phyloP scores from a whole-genome alignment of 1,140 invertebrate species.

The Theocolax elegans region DNA sequence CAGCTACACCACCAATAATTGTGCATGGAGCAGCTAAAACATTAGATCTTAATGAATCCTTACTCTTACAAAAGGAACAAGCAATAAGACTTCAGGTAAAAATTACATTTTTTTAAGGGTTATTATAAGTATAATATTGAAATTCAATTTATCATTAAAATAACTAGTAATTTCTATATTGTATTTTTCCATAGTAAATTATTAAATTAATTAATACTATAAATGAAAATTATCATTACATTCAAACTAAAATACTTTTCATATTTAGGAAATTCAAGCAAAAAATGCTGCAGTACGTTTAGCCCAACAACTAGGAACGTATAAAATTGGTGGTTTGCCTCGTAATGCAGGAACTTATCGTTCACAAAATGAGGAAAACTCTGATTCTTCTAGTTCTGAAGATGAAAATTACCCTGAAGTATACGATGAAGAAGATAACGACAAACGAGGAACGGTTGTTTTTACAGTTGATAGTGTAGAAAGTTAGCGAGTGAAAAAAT shows the following conservation, averaged over 20 bases:
- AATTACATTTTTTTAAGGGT: constrained; percentile 13
- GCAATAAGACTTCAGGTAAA: constrained; percentile 60
- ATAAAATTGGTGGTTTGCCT: constrained; percentile 41
- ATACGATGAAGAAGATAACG: constrained; percentile 63
- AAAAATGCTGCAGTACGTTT: constrained; percentile 66
- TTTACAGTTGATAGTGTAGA: constrained; percentile 57
- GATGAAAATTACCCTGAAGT: constrained; percentile 56
- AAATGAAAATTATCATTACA: no score
- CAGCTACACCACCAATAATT: constrained; percentile 72
- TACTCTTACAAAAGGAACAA: constrained; percentile 69
- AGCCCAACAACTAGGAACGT: constrained; percentile 51
- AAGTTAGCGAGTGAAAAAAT: constrained; percentile 35
- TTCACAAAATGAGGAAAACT: constrained; percentile 43
- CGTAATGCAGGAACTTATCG: constrained; percentile 49
- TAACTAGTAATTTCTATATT: constrained; percentile 5
- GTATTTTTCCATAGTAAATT: constrained; percentile 16
- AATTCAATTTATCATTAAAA: no score
- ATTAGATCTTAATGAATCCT: constrained; percentile 70
- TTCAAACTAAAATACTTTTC: constrained; percentile 34
- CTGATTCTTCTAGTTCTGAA: constrained; percentile 50
- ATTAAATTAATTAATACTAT: no score
- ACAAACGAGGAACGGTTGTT: constrained; percentile 61
- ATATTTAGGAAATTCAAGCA: constrained; percentile 62
- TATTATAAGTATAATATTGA: constrained; percentile 27
- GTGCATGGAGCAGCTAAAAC: constrained; percentile 69